Evolutionary conservation across 2,113 vertebrate species (phyloP), one percentile per base, ranked within the genome.

Genomic region (Stegastes partitus): DNA sequence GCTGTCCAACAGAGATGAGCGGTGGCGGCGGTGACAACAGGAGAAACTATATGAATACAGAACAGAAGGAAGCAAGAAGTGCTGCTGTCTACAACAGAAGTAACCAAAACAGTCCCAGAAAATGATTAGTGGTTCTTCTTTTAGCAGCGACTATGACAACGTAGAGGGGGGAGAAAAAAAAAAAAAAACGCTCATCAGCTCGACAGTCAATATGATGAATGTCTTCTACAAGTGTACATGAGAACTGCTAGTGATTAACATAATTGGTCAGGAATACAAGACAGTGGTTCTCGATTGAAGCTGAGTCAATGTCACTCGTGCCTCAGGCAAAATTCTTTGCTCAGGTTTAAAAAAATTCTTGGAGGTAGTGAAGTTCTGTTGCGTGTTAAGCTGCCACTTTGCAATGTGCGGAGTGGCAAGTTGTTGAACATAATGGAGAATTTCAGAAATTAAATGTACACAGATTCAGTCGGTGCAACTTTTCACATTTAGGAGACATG

Each of bases 181-280:
- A n/a, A n/a, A n/a, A 37, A 55, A 28, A 6, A 49, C 7, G 7
- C 18, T 14, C 44, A 12, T 11, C 55, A 42, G 37, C 42, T 62
- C 19, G 45, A 23, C n/a, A 16, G 14, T 5, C 0, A 8, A 28
- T 15, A 23, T 44, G 68, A 47, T 15, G 55, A 62, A 54, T 47
- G 37, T 56, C 53, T 37, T 74, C 58, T 2, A 22, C 66, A 69
- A 62, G 51, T 75, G 53, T 26, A 50, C 50, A 37, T 26, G 51
- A 69, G 18, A 68, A 31, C 15, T 61, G 37, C 22, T 37, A 34
- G 56, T 45, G 25, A 56, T 57, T 37, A 49, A 44, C 25, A 47
- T 76, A 79, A 62, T 68, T 61, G 74, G 51, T 78, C 74, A 70
- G 62, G 74, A 81, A 81, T 58, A 49, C 26, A 62, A 58, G 83